These are phyloP conservation scores for Phycodurus eques DNA, from an alignment of 2,113 vertebrate species.

Conservation along the genomic window DNA sequence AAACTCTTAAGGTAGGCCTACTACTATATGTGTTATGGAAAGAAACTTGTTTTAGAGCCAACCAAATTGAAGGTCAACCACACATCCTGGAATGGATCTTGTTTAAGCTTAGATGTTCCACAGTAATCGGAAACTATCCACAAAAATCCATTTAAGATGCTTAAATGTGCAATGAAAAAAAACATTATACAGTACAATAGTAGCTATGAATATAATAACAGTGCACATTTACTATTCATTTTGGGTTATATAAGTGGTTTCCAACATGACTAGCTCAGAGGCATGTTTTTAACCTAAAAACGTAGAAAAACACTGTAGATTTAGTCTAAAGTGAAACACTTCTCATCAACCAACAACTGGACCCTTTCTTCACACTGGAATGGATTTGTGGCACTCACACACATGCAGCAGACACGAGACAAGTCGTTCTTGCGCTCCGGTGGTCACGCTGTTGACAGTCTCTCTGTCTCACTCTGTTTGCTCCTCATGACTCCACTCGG, in stretches of 20 bases:
- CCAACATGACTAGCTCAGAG: background rate
- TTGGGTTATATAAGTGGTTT: background rate
- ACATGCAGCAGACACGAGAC: conserved; percentile 25
- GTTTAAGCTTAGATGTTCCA: background rate
- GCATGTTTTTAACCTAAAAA: background rate
- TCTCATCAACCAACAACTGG: background rate
- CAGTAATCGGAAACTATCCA: background rate
- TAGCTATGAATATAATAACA: background rate
- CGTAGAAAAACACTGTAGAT: background rate
- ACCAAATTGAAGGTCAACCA: background rate
- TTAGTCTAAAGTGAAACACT: background rate
- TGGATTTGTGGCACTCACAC: conserved; percentile 9
- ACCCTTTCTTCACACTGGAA: background rate
- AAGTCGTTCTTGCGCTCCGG: conserved; percentile 26
- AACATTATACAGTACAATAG: background rate
- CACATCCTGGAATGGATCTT: background rate
- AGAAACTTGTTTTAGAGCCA: background rate
- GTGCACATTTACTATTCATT: background rate
- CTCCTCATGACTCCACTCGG: conserved; percentile 47
- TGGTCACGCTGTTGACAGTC: conserved; percentile 39
- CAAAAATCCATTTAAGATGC: background rate
- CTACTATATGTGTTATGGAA: background rate
- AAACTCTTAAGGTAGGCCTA: background rate
- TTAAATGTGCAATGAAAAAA: background rate
- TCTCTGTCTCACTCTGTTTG: conserved; percentile 57